Evolutionary conservation across 92 coral and sea anemone species (phyloP), one percentile per base, ranked within the genome.

Genomic region (Phenganax stokvisi): DNA sequence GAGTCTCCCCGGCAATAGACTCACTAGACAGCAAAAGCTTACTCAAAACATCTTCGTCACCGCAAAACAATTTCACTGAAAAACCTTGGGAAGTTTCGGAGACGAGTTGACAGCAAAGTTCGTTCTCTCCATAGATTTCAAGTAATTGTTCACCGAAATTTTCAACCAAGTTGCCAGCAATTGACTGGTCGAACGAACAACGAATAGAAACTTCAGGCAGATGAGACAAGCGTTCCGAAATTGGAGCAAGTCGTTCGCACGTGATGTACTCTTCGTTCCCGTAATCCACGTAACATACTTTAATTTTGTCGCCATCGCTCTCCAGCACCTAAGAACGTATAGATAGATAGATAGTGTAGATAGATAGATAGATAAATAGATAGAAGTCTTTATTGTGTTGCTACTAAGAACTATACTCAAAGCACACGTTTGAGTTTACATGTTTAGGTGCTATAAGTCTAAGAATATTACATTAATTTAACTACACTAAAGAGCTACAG

Each of bases 251-350:
- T 55, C 92, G 85, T 9, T 81, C 89, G 53, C 65, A 20, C 6
- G 88, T 82, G 2, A 94, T 73, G 77, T 78, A 84, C 75, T 94
- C 98, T 3, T 89, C 83, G 86, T 94, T 94, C 6, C 98, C 98
- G 72, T 89, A 92, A 57, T 94, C 98, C 16, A 92, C 86, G 74
- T 94, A 94, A 30, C 86, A 73, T 8, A 94, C 97, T 27, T 74
- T 75, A 0, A 71, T 72, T 70, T 80, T 80, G 56, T 30, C 81
- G 66, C 75, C 75, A 10, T 76, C 69, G 62, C 25, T 52, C 52
- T 85, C 88, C 10, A 90, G 29, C 13, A 90, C 73, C 73, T 68
- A 20, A 68, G 47, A 68, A 30, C 0, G 30, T 10, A 61, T 13
- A 9, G 25, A 0, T 20, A 20, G 25, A 20, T 20, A 20, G 25